Conservation (phyloP, 2,888 invertebrate species). For the Drosophila algonquin region DNA sequence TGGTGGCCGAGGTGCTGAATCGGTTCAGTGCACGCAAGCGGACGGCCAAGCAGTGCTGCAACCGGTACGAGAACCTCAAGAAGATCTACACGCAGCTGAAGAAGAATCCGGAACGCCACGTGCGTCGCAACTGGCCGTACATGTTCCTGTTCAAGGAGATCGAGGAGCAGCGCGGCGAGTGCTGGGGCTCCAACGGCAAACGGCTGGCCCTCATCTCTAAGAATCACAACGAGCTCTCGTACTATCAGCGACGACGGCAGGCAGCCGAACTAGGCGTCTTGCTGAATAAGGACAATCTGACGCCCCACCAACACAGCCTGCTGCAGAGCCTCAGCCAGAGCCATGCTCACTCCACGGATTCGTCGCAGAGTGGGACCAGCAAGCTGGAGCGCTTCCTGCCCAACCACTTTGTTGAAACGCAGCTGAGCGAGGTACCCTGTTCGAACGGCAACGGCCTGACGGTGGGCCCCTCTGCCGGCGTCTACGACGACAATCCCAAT, state of each 20-base stretch:
- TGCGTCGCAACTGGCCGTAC: constrained; percentile 83
- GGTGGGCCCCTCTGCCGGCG: constrained; percentile 38
- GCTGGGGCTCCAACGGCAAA: constrained; percentile 83
- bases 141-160: constrained; percentile 84
- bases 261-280: constrained; percentile 81
- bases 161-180: constrained; percentile 83
- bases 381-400: constrained; percentile 82
- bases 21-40: constrained; percentile 83
- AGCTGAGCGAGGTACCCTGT: constrained; percentile 65
- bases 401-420: constrained; percentile 83
- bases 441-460: constrained; percentile 16
- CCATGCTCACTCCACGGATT: constrained; percentile 79
- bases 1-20: constrained; percentile 83
- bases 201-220: constrained; percentile 81
- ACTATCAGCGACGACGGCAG: constrained; percentile 82
- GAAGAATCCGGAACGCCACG: constrained; percentile 83
- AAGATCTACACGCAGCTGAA: constrained; percentile 84
- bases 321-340: constrained; percentile 71
- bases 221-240: constrained; percentile 82
- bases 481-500: constrained; percentile 66
- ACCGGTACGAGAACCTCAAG: constrained; percentile 83
- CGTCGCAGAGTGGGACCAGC: constrained; percentile 77
- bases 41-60: constrained; percentile 83
- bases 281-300: constrained; percentile 77
- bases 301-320: constrained; percentile 72